Conservation (phyloP, 2,113 vertebrate species). For the Siniperca chuatsi region DNA sequence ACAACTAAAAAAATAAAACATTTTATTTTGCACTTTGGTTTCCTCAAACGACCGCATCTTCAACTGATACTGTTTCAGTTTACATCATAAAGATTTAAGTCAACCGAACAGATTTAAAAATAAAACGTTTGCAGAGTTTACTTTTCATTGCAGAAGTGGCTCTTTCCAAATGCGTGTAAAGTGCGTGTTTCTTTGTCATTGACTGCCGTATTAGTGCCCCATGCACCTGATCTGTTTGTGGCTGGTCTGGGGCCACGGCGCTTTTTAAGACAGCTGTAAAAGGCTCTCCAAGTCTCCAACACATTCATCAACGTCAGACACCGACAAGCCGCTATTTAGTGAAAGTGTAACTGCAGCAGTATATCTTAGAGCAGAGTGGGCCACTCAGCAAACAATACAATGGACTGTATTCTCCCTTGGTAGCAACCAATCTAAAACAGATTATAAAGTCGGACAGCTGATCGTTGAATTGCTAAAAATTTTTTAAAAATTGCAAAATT, state of each 20-base stretch:
- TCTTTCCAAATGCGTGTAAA: constrained; percentile 20
- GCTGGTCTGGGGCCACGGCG: constrained; percentile 72
- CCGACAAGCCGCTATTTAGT: constrained; percentile 82
- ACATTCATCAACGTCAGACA: constrained; percentile 88
- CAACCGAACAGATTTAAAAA: constrained; percentile 3
- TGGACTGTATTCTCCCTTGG: constrained; percentile 47
- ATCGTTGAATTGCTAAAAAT: neutral
- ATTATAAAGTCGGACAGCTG: constrained; percentile 24
- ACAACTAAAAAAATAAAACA: neutral
- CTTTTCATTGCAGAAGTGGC: constrained; percentile 12
- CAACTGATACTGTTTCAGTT: neutral
- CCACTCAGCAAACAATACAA: constrained; percentile 77
- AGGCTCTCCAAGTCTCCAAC: constrained; percentile 82
- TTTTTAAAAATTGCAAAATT: neutral
- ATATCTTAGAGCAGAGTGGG: constrained; percentile 75
- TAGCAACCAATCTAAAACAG: constrained; percentile 50
- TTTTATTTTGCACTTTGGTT: too few species aligned
- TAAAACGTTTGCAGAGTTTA: neutral
- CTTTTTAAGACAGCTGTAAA: constrained; percentile 86
- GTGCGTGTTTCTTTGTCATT: constrained; percentile 62
- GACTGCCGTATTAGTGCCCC: constrained; percentile 42
- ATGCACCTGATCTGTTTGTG: constrained; percentile 69
- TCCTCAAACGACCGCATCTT: neutral
- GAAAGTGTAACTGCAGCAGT: constrained; percentile 80
- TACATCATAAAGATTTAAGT: neutral